These are phyloP conservation scores for Chamaetylas fuelleborni DNA, from an alignment of 2,113 vertebrate species.

Conservation along the genomic window DNA sequence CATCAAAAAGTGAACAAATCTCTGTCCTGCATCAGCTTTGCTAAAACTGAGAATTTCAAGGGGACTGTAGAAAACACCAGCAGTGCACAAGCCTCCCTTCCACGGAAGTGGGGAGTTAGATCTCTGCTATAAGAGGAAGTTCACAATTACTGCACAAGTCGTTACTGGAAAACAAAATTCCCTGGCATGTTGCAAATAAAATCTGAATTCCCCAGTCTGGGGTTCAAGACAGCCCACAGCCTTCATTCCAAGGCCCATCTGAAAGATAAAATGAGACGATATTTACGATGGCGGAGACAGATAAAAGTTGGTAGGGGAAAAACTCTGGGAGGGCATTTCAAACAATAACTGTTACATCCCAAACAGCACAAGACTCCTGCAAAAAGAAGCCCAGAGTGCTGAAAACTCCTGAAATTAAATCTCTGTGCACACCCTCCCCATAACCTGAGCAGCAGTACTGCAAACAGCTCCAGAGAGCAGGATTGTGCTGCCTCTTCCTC, in stretches of 20 bases:
- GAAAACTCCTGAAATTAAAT: constrained; percentile 3
- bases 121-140: constrained; percentile 22
- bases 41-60: neutral
- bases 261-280: neutral
- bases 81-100: neutral
- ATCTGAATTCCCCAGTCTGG: constrained; percentile 27
- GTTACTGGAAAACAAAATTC: constrained; percentile 49
- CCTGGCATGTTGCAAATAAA: constrained; percentile 41
- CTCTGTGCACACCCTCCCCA: neutral
- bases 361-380: neutral
- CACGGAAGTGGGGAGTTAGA: neutral
- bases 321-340: neutral
- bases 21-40: neutral
- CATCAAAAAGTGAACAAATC: neutral
- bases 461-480: neutral
- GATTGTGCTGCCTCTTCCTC: neutral
- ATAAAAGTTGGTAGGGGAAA: constrained; percentile 22
- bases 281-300: constrained; percentile 29
- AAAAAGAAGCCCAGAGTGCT: neutral
- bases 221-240: constrained; percentile 26
- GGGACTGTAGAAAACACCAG: neutral
- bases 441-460: constrained; percentile 5
- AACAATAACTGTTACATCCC: neutral
- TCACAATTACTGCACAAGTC: constrained; percentile 53
- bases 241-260: constrained; percentile 30